Evolutionary conservation across 2,797 vertebrate species (phyloP), one percentile per base, ranked within the genome.

Genomic region (Avahi laniger): DNA sequence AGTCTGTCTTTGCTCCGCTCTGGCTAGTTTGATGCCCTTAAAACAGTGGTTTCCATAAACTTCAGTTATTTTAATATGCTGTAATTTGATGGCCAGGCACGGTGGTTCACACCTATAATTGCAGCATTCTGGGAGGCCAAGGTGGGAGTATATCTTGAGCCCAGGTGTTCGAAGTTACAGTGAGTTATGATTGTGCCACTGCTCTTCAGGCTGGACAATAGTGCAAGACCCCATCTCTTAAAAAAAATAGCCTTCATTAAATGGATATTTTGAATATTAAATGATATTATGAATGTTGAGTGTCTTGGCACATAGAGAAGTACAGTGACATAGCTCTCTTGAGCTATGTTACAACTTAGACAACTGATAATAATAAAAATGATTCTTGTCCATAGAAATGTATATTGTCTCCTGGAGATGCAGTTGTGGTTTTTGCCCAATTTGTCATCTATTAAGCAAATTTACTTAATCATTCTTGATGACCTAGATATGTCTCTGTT

Each of bases 251-350:
- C 61, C 33, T 30, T 63, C 30, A 33, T 63, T 63, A 13, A 59
- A 75, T 52, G 48, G n/a, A 52, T 95, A 43, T 91, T 93, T 54
- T 75, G 61, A 86, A 85, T 15, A 72, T 72, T 59, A 85, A 88
- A 41, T 97, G 65, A 43, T 73, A 12, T 48, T 84, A 80, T 83
- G 50, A 50, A 54, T n/a, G 4, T 38, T 80, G 7, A 63, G 33
- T 61, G 41, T 85, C 78, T 81, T 81, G 61, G 41, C 46, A 46
- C 15, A 24, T 67, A 57, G 59, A 89, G 83, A 46, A 57, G 57
- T 48, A 13, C 30, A 85, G 50, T 41, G 5, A 41, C 41, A 41
- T 41, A 41, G 41, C 41, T 75, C 41, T 50, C 69, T 70, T 70
- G 24, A 85, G 65, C 43, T 93, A 70, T 84, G 88, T 92, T 94